These are phyloP conservation scores for Drosophila sulfurigaster DNA, from an alignment of 1,140 invertebrate genomes.

Conservation along the genomic window DNA sequence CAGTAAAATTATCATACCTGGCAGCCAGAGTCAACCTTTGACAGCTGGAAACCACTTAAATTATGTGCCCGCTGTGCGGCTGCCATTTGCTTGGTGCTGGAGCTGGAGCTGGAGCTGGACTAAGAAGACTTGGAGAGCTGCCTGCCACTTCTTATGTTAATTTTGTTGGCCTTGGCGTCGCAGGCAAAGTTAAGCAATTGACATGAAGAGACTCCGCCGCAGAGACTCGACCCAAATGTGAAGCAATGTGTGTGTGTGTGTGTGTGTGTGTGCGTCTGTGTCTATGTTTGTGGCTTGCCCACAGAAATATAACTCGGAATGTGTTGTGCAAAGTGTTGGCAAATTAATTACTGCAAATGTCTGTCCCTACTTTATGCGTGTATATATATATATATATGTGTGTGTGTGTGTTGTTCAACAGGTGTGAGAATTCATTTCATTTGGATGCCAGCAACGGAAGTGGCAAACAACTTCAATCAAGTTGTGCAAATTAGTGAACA, in stretches of 20 bases:
- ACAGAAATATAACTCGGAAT: slow-evolving; percentile 27
- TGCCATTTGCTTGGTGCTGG: neutral
- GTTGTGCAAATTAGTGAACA: neutral
- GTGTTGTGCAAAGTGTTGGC: slow-evolving; percentile 42
- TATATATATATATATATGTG: neutral
- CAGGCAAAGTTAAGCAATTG: slow-evolving; percentile 66
- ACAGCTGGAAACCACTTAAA: slow-evolving; percentile 83
- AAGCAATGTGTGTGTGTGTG: neutral
- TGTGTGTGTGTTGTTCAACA: slow-evolving; percentile 34
- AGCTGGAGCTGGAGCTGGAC: slow-evolving; percentile 30
- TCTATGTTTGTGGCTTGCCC: slow-evolving; percentile 31
- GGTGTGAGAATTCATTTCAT: slow-evolving; percentile 36
- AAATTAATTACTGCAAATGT: slow-evolving; percentile 55
- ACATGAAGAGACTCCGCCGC: slow-evolving; percentile 64
- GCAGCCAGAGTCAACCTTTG: slow-evolving; percentile 59
- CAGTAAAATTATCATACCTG: slow-evolving; percentile 61
- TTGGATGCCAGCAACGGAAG: slow-evolving; percentile 21
- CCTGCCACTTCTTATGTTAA: slow-evolving; percentile 71
- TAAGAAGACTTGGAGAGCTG: slow-evolving; percentile 25
- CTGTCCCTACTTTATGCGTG: neutral
- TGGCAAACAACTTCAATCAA: slow-evolving; percentile 10
- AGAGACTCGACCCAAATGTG: neutral
- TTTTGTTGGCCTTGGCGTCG: slow-evolving; percentile 63
- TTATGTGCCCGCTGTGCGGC: slow-evolving; percentile 73
- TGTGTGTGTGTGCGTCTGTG: neutral